Percentiles rank a stretch among this genome's conserved stretches.
phyloP scores from a whole-genome alignment of 2,113 vertebrate genomes.

The Microcebus tavaratra region DNA sequence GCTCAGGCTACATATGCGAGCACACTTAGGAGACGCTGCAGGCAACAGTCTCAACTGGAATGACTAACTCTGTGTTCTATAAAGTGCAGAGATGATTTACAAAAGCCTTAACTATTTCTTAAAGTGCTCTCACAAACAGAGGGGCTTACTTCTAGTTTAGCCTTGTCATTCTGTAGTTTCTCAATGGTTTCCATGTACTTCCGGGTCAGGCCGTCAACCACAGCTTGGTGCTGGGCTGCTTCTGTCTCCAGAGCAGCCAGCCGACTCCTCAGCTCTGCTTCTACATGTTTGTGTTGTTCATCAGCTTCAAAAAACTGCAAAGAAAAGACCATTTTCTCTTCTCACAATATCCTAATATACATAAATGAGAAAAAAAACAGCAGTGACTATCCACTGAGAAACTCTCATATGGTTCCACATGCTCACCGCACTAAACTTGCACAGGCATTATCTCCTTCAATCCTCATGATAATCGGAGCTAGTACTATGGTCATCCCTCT shows the following conservation, averaged over 20 bases:
- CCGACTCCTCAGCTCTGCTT: constrained; percentile 88
- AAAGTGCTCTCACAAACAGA: neutral
- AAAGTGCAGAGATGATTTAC: neutral
- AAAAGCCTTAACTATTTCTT: neutral
- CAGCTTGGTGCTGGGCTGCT: constrained; percentile 91
- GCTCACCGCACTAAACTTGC: neutral
- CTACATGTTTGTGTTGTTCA: constrained; percentile 92
- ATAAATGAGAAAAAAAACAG: neutral
- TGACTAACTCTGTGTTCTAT: neutral
- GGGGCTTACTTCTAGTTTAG: constrained; percentile 92
- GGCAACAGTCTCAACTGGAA: neutral
- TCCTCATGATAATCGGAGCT: neutral
- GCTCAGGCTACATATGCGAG: constrained; percentile 61
- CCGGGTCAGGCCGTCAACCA: constrained; percentile 90
- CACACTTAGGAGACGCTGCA: neutral
- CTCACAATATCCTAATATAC: neutral
- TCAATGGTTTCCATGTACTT: constrained; percentile 95
- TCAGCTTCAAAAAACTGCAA: constrained; percentile 96
- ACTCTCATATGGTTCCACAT: neutral
- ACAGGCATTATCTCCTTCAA: neutral
- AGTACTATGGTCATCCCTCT: neutral
- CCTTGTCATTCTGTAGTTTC: constrained; percentile 95
- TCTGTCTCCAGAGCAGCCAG: constrained; percentile 91
- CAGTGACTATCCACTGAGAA: neutral
- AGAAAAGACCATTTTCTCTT: constrained; percentile 39